These are phyloP conservation scores for Pomatostomus ruficeps DNA, from an alignment of 2,113 vertebrate genomes.

Conservation along the genomic window DNA sequence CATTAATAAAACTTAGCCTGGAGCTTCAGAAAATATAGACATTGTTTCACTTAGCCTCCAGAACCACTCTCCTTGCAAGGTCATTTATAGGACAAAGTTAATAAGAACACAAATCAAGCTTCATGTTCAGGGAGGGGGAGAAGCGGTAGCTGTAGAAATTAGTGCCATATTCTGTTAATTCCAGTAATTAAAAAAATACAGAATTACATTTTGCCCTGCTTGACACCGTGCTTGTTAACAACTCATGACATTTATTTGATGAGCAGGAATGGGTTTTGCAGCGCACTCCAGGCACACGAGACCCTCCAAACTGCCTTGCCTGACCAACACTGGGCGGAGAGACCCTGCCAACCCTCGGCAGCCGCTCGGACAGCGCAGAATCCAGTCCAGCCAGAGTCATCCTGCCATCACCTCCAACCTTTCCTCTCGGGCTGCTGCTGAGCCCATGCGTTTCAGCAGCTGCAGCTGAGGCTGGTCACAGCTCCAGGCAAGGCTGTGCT, in stretches of 20 bases:
- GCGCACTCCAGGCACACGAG: fast-evolving
- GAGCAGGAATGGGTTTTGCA: background rate
- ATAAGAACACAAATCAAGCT: constrained; percentile 84
- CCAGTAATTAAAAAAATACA: constrained; percentile 78
- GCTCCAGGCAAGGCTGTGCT: background rate
- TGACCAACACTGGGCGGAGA: fast-evolving
- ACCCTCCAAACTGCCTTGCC: background rate
- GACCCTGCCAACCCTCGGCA: background rate
- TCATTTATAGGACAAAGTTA: constrained; percentile 94
- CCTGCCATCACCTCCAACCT: background rate
- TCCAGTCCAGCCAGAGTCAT: background rate
- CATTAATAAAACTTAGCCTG: constrained; percentile 94
- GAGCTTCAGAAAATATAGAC: constrained; percentile 90
- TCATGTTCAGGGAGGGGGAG: constrained; percentile 67
- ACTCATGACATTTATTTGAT: constrained; percentile 68
- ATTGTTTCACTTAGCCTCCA: constrained; percentile 85
- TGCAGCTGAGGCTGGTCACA: background rate
- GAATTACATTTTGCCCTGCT: constrained; percentile 70
- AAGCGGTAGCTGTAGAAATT: constrained; percentile 69
- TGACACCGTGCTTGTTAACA: constrained; percentile 71
- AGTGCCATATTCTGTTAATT: constrained; percentile 76
- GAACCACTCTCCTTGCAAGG: constrained; percentile 87
- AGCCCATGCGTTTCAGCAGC: background rate
- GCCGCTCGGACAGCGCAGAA: background rate
- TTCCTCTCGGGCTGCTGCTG: background rate